These are phyloP conservation scores for Oreochromis aureus DNA, from an alignment of 2,113 vertebrate genomes.

Conservation along the genomic window DNA sequence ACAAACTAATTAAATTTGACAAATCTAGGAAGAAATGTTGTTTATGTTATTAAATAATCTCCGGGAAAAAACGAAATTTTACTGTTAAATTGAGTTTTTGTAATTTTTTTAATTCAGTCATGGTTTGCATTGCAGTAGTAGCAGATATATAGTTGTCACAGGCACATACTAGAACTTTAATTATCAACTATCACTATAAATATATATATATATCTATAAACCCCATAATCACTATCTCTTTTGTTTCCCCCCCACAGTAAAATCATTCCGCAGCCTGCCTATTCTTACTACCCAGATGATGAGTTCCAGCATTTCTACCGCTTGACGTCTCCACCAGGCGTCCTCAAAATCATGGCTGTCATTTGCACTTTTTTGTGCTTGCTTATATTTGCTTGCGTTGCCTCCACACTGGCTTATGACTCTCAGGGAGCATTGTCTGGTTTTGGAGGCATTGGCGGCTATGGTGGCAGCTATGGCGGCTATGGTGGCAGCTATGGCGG, in stretches of 20 bases:
- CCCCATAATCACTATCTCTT: background rate
- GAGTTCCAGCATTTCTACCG: conserved; percentile 86
- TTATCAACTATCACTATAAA: background rate
- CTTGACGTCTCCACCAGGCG: conserved; percentile 85
- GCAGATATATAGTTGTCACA: background rate
- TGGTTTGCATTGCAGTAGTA: background rate
- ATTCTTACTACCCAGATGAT: conserved; percentile 87
- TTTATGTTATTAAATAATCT: background rate
- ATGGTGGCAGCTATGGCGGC: background rate
- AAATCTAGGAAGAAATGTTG: background rate
- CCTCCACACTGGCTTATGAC: conserved; percentile 86
- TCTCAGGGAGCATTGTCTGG: conserved; percentile 55
- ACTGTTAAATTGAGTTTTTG: background rate
- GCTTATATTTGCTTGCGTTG: conserved; percentile 85
- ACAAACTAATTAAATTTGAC: background rate
- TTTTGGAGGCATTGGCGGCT: conserved; percentile 31
- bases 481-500: background rate
- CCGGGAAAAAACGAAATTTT: background rate
- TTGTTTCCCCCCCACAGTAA: conserved; percentile 33
- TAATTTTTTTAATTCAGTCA: background rate
- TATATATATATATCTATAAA: accelerated
- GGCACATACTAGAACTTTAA: background rate
- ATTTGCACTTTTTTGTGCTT: conserved; percentile 77
- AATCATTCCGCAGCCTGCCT: conserved; percentile 72
- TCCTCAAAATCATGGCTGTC: conserved; percentile 83